Evolutionary conservation across 2,113 vertebrate genomes (phyloP), one percentile per base, ranked within the genome.

Genomic region (Odobenus rosmarus): DNA sequence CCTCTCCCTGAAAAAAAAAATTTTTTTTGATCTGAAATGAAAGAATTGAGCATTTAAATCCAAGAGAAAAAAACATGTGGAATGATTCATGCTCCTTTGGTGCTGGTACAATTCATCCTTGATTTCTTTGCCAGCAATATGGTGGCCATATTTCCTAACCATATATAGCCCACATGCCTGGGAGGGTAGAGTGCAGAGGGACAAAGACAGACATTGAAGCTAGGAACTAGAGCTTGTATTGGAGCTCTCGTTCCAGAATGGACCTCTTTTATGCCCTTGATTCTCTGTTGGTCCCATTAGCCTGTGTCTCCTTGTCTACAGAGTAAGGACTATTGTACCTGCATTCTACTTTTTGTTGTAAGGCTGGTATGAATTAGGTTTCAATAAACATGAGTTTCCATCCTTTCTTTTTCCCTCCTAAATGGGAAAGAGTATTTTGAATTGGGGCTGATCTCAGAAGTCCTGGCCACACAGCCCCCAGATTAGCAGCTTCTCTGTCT

Each of bases 251-350:
- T 33, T 14, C 51, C 53, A 18, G 12, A 36, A 4, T 1, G 1
- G 15, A 12, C 3, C 4, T 2, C 55, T 64, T 36, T 16, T 1
- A 4, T 31, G 11, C 1, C 5, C 1, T 18, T 14, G 15, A 46
- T 83, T 57, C 15, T 67, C 10, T 2, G 1, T 13, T n/a, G 7
- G 23, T 31, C 4, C 69, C 3, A 10, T 14, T 13, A 64, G 36
- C 12, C 4, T 8, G 2, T 0, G 16, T 18, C 79, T 24, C 0
- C 79, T 84, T 1, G 3, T 23, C 11, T 4, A 3, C 7, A 23
- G 11, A 36, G 0, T 0, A 12, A 7, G 3, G 14, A 2, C 1
- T 1, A 1, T 23, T 46, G 15, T 7, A 6, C 33, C 4, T 7
- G n/a, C 67, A 4, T 24, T 42, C 28, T n/a, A 10, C 24, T 16